These are phyloP conservation scores for Dinomys branickii DNA, from an alignment of 2,113 vertebrate species.

Conservation along the genomic window DNA sequence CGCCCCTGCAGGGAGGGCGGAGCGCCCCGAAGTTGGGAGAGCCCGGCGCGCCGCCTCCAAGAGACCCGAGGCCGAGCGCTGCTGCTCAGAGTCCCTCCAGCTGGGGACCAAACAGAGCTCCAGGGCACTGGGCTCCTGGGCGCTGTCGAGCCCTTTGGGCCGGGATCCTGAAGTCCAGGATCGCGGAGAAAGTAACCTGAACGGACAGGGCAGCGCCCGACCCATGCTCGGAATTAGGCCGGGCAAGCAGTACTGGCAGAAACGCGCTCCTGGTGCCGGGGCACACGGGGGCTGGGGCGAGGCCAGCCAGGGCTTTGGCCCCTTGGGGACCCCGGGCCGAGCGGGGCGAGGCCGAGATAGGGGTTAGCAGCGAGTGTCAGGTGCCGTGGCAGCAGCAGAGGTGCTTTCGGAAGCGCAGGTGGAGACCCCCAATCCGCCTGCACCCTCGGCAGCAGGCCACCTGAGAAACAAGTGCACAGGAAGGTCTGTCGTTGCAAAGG, in stretches of 20 bases:
- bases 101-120: background rate
- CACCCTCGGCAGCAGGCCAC: background rate
- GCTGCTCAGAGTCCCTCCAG: background rate
- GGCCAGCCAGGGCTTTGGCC: too few relatives aligned
- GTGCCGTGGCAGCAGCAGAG: background rate
- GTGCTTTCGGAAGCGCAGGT: background rate
- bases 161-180: background rate
- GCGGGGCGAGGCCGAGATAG: background rate
- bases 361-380: background rate
- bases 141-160: background rate
- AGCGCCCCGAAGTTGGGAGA: background rate
- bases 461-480: background rate
- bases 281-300: accelerated
- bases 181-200: background rate
- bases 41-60: background rate
- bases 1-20: background rate
- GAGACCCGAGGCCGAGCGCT: background rate
- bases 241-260: too few relatives aligned
- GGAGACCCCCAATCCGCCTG: background rate
- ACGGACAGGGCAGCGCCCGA: background rate
- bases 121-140: background rate
- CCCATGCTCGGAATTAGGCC: background rate
- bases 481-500: background rate
- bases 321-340: background rate
- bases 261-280: constrained; percentile 70